Evolutionary conservation across 2,888 invertebrate species (phyloP).

Genomic region (Drosophila maculinotata): DNA sequence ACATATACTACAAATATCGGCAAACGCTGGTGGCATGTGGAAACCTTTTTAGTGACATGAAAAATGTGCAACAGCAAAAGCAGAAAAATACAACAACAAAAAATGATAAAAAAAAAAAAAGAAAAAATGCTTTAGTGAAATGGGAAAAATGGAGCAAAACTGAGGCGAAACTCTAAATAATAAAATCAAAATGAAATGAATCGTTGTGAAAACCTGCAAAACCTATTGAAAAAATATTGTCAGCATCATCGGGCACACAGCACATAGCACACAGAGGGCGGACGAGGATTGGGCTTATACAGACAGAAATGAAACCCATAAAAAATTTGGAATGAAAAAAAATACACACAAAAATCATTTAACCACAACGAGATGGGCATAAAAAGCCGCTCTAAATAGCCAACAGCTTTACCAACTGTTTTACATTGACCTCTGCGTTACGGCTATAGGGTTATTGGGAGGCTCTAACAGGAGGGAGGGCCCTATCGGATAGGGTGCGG

Average conservation of each 20-base stretch:
- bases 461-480: slow-evolving; percentile 1
- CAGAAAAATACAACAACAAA: slow-evolving; percentile 6
- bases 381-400: slow-evolving; percentile 44
- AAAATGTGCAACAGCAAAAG: slow-evolving; percentile 70
- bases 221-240: slow-evolving; percentile 76
- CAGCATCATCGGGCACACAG: slow-evolving; percentile 51
- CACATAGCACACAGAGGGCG: neutral
- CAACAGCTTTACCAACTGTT: slow-evolving; percentile 37
- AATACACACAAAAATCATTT: slow-evolving; percentile 60
- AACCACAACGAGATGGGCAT: slow-evolving; percentile 63
- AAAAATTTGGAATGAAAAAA: too few species aligned
- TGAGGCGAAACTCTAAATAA: slow-evolving; percentile 64
- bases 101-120: slow-evolving; percentile 16
- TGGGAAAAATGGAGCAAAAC: slow-evolving; percentile 16
- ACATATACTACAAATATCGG: slow-evolving; percentile 24
- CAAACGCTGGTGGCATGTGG: slow-evolving; percentile 34
- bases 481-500: neutral
- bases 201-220: slow-evolving; percentile 57
- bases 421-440: slow-evolving; percentile 28
- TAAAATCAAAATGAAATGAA: slow-evolving; percentile 78
- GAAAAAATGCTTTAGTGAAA: slow-evolving; percentile 14
- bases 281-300: neutral
- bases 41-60: slow-evolving; percentile 79
- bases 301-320: slow-evolving; percentile 34
- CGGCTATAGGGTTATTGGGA: slow-evolving; percentile 2